These are phyloP conservation scores for Muscicapa adusta DNA, from an alignment of 2,113 vertebrate species.

Conservation along the genomic window DNA sequence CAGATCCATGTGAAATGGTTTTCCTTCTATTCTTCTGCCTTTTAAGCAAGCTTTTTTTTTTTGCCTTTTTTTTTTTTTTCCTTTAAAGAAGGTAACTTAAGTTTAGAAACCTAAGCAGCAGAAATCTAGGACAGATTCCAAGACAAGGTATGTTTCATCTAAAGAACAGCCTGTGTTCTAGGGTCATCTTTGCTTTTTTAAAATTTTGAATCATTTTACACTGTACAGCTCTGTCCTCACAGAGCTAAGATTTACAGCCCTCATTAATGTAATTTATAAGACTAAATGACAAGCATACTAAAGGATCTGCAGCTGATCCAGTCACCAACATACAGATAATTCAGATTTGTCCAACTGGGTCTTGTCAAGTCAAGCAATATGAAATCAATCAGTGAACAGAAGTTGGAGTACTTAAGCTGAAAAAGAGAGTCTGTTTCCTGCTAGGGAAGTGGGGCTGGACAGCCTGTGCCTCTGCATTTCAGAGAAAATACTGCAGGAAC, in stretches of 20 bases:
- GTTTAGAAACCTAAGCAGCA: neutral
- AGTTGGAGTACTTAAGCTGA: slow-evolving; percentile 33
- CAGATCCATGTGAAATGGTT: neutral
- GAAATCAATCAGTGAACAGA: slow-evolving; percentile 51
- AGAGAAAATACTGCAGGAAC: neutral
- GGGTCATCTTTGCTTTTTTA: neutral
- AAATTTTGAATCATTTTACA: neutral
- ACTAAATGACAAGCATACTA: slow-evolving; percentile 14
- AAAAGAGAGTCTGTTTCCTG: slow-evolving; percentile 33
- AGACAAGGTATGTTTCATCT: neutral
- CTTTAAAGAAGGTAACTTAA: neutral
- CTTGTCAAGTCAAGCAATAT: slow-evolving; percentile 57
- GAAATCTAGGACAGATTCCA: neutral
- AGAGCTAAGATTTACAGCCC: slow-evolving; percentile 24
- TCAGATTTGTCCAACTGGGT: slow-evolving; percentile 41
- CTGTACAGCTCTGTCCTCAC: neutral
- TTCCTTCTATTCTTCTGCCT: neutral
- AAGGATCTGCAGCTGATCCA: slow-evolving; percentile 21
- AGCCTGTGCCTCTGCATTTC: neutral
- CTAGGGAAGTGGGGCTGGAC: neutral
- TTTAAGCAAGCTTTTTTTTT: neutral
- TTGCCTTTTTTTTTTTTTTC: neutral
- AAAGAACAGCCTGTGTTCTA: neutral
- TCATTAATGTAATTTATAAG: slow-evolving; percentile 44
- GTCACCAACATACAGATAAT: neutral